phyloP scores from a whole-genome alignment of 2,113 vertebrate species.

The Lepisosteus osseus region DNA sequence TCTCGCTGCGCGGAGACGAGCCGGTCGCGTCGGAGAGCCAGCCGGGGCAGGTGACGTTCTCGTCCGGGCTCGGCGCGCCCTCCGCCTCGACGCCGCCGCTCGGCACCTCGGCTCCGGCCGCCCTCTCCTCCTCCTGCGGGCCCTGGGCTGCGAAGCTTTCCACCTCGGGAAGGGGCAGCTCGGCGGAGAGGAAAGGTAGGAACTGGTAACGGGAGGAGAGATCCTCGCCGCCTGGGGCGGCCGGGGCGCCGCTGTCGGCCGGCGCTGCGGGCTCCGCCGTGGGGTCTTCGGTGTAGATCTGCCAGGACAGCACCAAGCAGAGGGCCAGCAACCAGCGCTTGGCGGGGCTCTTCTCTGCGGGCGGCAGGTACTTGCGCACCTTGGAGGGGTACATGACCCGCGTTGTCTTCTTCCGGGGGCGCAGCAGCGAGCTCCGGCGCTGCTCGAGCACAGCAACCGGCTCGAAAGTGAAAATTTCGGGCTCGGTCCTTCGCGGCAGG shows the following conservation, averaged over 20 bases:
- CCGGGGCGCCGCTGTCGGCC: slow-evolving; percentile 7
- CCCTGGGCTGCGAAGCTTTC: slow-evolving; percentile 12
- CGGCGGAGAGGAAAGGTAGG: slow-evolving; percentile 48
- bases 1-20: slow-evolving; percentile 42
- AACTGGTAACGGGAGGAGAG: slow-evolving; percentile 33
- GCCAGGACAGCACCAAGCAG: slow-evolving; percentile 65
- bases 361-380: slow-evolving; percentile 68
- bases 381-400: slow-evolving; percentile 70
- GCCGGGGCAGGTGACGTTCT: slow-evolving; percentile 31
- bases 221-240: slow-evolving; percentile 13
- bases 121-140: neutral
- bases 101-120: neutral
- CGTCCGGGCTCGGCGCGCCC: neutral
- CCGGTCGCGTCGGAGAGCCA: slow-evolving; percentile 26
- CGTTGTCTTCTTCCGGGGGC: slow-evolving; percentile 54
- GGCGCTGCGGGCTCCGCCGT: slow-evolving; percentile 32
- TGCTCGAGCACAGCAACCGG: slow-evolving; percentile 36
- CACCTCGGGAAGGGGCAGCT: slow-evolving; percentile 38
- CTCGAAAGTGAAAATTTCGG: slow-evolving; percentile 71
- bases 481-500: slow-evolving; percentile 54
- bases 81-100: neutral
- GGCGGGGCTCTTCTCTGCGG: slow-evolving; percentile 58
- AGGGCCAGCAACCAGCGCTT: slow-evolving; percentile 67
- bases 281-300: slow-evolving; percentile 69
- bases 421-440: slow-evolving; percentile 41